These are phyloP conservation scores for Rhopalosiphum maidis DNA, from an alignment of 1,140 invertebrate genomes.

Conservation along the genomic window DNA sequence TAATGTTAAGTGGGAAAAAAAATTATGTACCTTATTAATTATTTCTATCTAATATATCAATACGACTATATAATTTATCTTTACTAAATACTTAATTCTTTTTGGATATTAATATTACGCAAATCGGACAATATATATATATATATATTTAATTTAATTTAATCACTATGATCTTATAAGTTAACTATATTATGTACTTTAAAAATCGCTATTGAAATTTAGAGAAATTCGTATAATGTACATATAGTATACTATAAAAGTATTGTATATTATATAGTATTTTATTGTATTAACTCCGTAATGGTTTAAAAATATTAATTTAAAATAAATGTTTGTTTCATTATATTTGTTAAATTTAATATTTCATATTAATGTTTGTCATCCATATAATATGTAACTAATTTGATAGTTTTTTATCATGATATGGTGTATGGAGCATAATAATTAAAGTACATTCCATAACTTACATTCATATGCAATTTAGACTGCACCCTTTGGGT, in stretches of 20 bases:
- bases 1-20: not conserved
- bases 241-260: not conserved
- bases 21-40: not conserved
- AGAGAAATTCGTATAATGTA: not conserved
- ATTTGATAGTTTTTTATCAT: not conserved
- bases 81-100: not conserved
- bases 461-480: constrained; percentile 14
- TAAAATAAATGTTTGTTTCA: not conserved
- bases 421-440: not conserved
- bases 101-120: too few species aligned
- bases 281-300: not conserved
- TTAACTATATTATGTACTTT: not conserved
- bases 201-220: not conserved
- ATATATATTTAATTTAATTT: not conserved
- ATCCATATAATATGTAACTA: not conserved
- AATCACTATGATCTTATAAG: not conserved
- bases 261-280: not conserved
- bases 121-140: not conserved
- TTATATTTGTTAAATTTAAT: not conserved
- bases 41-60: too few species aligned
- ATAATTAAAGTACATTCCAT: not conserved
- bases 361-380: not conserved
- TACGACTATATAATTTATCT: not conserved
- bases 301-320: not conserved
- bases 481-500: constrained; percentile 18